Conservation (phyloP, 2,797 vertebrate genomes). For the Danio choprae region DNA sequence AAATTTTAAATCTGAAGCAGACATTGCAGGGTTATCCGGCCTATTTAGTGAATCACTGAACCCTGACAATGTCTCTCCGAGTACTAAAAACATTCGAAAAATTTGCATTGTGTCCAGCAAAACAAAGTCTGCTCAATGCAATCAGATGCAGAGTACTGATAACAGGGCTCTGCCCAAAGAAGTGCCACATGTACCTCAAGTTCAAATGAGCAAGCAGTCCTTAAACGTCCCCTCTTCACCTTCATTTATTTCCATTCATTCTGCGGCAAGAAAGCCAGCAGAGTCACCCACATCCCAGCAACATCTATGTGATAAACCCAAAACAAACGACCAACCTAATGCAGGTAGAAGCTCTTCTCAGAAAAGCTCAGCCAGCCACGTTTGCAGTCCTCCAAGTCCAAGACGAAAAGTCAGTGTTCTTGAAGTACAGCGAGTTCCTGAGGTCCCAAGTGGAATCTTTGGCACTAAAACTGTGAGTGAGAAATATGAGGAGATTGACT, state of each 20-base stretch:
- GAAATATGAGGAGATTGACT: conserved; percentile 82
- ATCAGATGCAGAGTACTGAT: conserved; percentile 60
- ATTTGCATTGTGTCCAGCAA: conserved; percentile 84
- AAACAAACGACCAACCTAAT: conserved; percentile 62
- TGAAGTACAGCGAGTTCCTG: conserved; percentile 79
- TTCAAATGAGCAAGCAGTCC: conserved; percentile 66
- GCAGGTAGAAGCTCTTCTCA: conserved; percentile 37
- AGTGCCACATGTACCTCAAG: conserved; percentile 54
- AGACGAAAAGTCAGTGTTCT: conserved; percentile 79
- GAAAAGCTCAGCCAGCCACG: conserved; percentile 75
- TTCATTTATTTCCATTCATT: conserved; percentile 89
- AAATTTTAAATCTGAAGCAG: conserved; percentile 88
- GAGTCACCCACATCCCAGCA: conserved; percentile 58
- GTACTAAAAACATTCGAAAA: conserved; percentile 78
- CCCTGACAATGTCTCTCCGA: conserved; percentile 64
- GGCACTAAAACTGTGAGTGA: conserved; percentile 81
- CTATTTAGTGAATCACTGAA: conserved; percentile 89
- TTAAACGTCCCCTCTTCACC: conserved; percentile 83
- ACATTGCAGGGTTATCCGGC: conserved; percentile 82
- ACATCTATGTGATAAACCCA: conserved; percentile 47
- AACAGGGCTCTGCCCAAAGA: conserved; percentile 37
- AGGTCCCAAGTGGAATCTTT: conserved; percentile 75
- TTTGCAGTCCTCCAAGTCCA: conserved; percentile 74
- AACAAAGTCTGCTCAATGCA: conserved; percentile 51
- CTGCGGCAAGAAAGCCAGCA: conserved; percentile 80